Evolutionary conservation across 2,113 vertebrate genomes (phyloP), one percentile per base, ranked within the genome.

Genomic region (Maccullochella peelii): DNA sequence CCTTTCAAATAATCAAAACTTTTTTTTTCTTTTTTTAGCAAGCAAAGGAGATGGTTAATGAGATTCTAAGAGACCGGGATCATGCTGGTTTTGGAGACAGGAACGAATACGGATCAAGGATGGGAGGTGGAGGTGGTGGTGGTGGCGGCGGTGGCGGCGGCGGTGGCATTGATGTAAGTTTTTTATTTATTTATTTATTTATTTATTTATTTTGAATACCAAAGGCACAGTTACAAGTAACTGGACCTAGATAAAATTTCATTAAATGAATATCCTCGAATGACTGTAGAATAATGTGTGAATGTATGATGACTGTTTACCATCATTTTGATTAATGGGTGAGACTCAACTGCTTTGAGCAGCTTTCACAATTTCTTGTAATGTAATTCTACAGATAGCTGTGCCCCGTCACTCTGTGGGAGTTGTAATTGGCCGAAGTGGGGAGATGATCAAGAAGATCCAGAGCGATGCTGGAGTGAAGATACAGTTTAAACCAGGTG

Each of bases 391-490:
- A 20, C 90, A 98, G 97, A 96, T 98, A 0, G 96, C 97, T 0
- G 97, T 98, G 8, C 97, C 97, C 0, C 95, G 97, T 63, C 97
- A 97, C 89, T 97, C 97, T 15, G 97, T 98, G 1, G 97, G 97
- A 0, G 97, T 98, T 23, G 96, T 98, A 44, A 98, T 98, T 21
- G 97, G 97, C 25, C 95, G 97, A 23, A 98, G 85, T 9, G 97
- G 97, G 8, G 97, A 98, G 82, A 98, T 98, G 97, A 98, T 98
- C 63, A 98, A 98, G 91, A 98, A 98, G 91, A 98, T 98, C 78
- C 97, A 98, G 95, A 97, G 96, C 0, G 97, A 98, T 0, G 96
- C 97, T 0, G 97, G 97, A 0, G 97, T 98, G 54, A 95, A 97
- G 89, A 98, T 98, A 90, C 97, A 98, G 94, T 98, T 98, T 88